These are phyloP conservation scores for Sebastes diploproa DNA, from an alignment of 2,797 vertebrate genomes.

Conservation along the genomic window DNA sequence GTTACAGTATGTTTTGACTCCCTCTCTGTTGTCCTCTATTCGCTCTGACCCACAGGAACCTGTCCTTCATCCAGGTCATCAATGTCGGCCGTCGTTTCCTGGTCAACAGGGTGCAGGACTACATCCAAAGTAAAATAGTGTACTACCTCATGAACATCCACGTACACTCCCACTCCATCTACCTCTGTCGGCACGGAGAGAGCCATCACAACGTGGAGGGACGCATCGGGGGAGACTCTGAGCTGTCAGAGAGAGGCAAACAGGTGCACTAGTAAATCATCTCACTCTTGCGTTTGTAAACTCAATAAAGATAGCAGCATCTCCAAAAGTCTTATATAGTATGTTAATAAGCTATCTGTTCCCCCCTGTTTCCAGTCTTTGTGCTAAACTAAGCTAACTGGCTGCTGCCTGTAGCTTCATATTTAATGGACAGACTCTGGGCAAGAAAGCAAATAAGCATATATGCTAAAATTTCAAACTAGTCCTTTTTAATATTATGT, in stretches of 20 bases:
- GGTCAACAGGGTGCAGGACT: conserved; percentile 95
- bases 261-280: conserved; percentile 78
- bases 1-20: background rate
- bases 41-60: conserved; percentile 78
- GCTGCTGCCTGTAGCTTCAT: background rate
- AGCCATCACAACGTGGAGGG: conserved; percentile 89
- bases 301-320: background rate
- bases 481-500: background rate
- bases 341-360: background rate
- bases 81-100: conserved; percentile 94
- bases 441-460: background rate
- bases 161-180: conserved; percentile 95
- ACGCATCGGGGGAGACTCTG: conserved; percentile 93
- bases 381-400: background rate
- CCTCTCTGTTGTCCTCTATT: background rate
- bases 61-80: conserved; percentile 98
- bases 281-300: background rate
- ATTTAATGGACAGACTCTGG: background rate
- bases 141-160: conserved; percentile 99
- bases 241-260: conserved; percentile 88
- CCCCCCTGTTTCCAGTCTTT: background rate
- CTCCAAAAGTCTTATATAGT: background rate
- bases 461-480: background rate
- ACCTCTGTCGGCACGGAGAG: conserved; percentile 96
- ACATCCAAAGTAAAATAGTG: conserved; percentile 98